phyloP scores from a whole-genome alignment of 2,113 vertebrate species.

The Orientallactaga bullata region DNA sequence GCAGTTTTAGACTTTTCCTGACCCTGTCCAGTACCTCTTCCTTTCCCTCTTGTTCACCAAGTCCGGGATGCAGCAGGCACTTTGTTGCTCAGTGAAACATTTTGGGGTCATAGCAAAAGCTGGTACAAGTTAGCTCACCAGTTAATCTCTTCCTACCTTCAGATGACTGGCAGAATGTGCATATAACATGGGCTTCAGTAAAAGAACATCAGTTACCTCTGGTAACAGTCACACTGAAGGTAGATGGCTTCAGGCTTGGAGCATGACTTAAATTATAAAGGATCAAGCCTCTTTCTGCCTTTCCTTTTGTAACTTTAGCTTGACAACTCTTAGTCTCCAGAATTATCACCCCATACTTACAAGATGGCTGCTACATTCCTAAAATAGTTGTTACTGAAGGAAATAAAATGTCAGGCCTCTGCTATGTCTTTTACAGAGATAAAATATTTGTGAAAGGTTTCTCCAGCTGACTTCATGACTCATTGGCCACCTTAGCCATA shows the following conservation, averaged over 20 bases:
- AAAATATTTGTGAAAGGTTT: slow-evolving; percentile 24
- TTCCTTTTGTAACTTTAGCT: not conserved
- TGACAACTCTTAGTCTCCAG: not conserved
- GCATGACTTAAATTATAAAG: not conserved
- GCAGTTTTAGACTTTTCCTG: not conserved
- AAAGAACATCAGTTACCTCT: not conserved
- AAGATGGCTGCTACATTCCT: slow-evolving; percentile 5
- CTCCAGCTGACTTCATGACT: not conserved
- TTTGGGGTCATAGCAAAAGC: slow-evolving; percentile 1
- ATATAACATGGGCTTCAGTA: not conserved
- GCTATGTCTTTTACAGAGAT: not conserved
- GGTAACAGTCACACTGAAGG: not conserved
- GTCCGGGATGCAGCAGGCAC: not conserved
- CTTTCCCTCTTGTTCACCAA: not conserved
- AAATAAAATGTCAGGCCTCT: not conserved
- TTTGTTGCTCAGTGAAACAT: not conserved
- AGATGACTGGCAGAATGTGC: not conserved
- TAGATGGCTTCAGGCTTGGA: not conserved
- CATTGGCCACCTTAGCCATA: not conserved
- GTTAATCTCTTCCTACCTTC: not conserved
- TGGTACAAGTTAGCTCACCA: not conserved
- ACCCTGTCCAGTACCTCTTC: not conserved
- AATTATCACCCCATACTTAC: not conserved
- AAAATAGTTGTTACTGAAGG: slow-evolving; percentile 38
- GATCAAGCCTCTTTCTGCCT: not conserved